phyloP scores from a whole-genome alignment of 2,797 vertebrate species.

The Astyanax mexicanus region DNA sequence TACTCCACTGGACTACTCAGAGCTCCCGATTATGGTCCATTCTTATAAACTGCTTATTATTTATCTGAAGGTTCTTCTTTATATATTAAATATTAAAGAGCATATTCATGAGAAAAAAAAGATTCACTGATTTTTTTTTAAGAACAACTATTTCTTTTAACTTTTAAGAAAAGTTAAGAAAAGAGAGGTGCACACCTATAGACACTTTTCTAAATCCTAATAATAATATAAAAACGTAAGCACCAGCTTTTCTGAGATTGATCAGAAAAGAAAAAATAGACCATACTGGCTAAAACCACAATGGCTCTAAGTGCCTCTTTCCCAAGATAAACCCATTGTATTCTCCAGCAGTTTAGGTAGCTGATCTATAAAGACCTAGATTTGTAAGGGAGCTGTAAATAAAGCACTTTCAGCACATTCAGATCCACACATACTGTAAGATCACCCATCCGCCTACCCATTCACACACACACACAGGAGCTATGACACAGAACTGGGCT shows the following conservation, averaged over 20 bases:
- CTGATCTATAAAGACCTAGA: slow-evolving; percentile 37
- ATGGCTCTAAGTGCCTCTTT: slow-evolving; percentile 38
- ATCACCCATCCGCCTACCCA: slow-evolving; percentile 17
- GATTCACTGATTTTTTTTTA: too few species aligned
- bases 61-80: too few species aligned
- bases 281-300: slow-evolving; percentile 1
- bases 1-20: too few species aligned
- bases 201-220: too few species aligned
- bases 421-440: slow-evolving; percentile 2
- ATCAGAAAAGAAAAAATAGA: slow-evolving; percentile 4
- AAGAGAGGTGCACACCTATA: too few species aligned
- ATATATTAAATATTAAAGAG: too few species aligned
- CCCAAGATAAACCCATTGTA: slow-evolving; percentile 15
- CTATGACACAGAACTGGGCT: slow-evolving; percentile 36
- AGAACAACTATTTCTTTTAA: too few species aligned
- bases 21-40: too few species aligned
- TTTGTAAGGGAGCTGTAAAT: slow-evolving; percentile 46
- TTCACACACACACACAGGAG: slow-evolving; percentile 1
- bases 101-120: too few species aligned
- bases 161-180: too few species aligned
- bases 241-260: slow-evolving; percentile 3
- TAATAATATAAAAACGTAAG: not conserved
- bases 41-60: too few species aligned
- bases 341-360: not conserved
- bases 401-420: slow-evolving; percentile 18